These are phyloP conservation scores for Armadillidium nasatum DNA, from an alignment of 1,140 invertebrate species.

Conservation along the genomic window DNA sequence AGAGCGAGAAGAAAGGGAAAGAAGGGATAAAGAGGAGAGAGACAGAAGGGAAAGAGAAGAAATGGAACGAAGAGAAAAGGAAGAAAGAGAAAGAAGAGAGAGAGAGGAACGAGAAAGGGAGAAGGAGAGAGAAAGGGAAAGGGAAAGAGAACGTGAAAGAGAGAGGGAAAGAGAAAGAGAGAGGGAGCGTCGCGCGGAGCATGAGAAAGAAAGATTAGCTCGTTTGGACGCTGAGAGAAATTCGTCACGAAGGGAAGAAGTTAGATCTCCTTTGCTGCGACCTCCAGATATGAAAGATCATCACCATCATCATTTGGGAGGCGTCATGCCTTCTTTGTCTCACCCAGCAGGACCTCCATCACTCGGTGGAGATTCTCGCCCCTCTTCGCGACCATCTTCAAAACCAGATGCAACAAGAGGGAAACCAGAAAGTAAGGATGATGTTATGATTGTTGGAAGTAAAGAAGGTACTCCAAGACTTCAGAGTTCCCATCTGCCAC, in stretches of 20 bases:
- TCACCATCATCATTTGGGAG: too few species aligned
- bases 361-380: conserved; percentile 23
- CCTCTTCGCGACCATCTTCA: conserved; percentile 20
- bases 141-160: too few species aligned
- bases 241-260: conserved; percentile 35
- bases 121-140: conserved; percentile 26
- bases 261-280: conserved; percentile 37
- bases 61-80: conserved; percentile 38
- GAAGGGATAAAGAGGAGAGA: conserved; percentile 33
- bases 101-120: conserved; percentile 34
- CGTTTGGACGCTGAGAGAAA: conserved; percentile 30
- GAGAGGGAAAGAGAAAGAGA: conserved; percentile 31
- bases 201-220: conserved; percentile 35
- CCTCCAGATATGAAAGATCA: conserved; percentile 31
- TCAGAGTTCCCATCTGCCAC: neutral
- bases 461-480: conserved; percentile 35
- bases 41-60: conserved; percentile 34
- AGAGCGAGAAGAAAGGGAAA: conserved; percentile 35
- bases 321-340: conserved; percentile 5
- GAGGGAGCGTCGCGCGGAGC: conserved; percentile 36
- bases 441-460: conserved; percentile 42
- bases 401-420: conserved; percentile 19
- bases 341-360: conserved; percentile 22
- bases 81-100: conserved; percentile 37
- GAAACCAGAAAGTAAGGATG: conserved; percentile 35